Evolutionary conservation across 2,113 vertebrate species (phyloP).

Genomic region (Notarius quadriscutis): DNA sequence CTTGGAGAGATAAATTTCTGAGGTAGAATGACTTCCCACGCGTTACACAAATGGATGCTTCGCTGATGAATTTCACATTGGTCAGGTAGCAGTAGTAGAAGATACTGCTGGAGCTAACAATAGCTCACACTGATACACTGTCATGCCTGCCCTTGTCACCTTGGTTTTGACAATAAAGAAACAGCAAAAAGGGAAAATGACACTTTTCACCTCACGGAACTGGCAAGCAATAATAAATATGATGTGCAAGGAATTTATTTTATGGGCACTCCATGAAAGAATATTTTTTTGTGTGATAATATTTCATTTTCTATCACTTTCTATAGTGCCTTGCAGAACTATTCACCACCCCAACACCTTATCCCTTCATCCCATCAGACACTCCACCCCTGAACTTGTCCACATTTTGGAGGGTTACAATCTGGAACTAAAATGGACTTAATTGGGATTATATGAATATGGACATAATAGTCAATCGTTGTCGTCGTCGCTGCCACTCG

Average conservation of each 20-base stretch:
- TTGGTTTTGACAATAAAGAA: constrained; percentile 34
- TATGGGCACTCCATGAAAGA: not conserved
- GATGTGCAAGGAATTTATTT: constrained; percentile 1
- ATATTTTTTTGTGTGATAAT: not conserved
- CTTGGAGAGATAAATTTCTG: constrained; percentile 45
- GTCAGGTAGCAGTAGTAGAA: constrained; percentile 32
- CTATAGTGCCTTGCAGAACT: not conserved
- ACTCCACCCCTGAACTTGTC: not conserved
- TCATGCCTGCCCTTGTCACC: constrained; percentile 27
- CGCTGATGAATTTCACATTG: constrained; percentile 51
- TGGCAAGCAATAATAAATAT: constrained; percentile 5
- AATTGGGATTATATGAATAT: not conserved
- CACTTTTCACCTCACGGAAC: not conserved
- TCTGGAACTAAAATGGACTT: not conserved
- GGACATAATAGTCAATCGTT: too few relatives aligned
- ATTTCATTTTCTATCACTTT: not conserved
- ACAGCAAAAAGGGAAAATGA: constrained; percentile 16
- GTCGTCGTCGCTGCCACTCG: too few relatives aligned
- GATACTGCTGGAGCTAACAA: constrained; percentile 34
- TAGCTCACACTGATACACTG: constrained; percentile 47
- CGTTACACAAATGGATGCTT: constrained; percentile 47
- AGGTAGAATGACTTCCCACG: constrained; percentile 43
- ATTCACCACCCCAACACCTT: not conserved
- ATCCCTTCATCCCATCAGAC: not conserved
- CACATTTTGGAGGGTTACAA: not conserved